These are phyloP conservation scores for Illadopsis cleaveri DNA, from an alignment of 2,113 vertebrate species.

Conservation along the genomic window DNA sequence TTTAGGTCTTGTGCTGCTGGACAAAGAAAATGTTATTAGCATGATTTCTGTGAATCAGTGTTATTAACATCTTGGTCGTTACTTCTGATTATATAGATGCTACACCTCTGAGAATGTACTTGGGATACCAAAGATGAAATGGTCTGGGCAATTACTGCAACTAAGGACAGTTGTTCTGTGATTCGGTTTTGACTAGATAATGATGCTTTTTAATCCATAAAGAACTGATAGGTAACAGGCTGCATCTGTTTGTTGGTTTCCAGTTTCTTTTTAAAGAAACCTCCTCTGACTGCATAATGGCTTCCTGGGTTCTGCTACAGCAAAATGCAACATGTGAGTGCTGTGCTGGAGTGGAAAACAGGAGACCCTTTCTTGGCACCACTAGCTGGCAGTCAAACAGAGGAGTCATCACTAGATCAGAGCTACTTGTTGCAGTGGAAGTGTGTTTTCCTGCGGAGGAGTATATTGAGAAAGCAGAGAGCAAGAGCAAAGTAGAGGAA, in stretches of 20 bases:
- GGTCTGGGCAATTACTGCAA: neutral
- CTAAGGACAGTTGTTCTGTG: neutral
- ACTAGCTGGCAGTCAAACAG: neutral
- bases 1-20: neutral
- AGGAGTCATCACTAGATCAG: neutral
- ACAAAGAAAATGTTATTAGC: neutral
- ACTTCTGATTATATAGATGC: neutral
- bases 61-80: fast-evolving
- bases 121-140: neutral
- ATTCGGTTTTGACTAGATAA: neutral
- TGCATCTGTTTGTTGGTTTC: neutral
- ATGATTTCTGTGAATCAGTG: neutral
- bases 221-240: neutral
- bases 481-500: neutral
- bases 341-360: neutral
- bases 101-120: neutral
- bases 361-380: neutral
- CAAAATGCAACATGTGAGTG: neutral
- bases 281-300: neutral
- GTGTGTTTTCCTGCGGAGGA: neutral
- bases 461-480: neutral
- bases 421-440: neutral
- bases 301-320: neutral
- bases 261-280: neutral
- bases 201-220: neutral